Percentiles rank a stretch among this genome's conserved stretches.
These are phyloP conservation scores for Julus scandinavius DNA, from an alignment of 2,888 invertebrate genomes.

Conservation along the genomic window DNA sequence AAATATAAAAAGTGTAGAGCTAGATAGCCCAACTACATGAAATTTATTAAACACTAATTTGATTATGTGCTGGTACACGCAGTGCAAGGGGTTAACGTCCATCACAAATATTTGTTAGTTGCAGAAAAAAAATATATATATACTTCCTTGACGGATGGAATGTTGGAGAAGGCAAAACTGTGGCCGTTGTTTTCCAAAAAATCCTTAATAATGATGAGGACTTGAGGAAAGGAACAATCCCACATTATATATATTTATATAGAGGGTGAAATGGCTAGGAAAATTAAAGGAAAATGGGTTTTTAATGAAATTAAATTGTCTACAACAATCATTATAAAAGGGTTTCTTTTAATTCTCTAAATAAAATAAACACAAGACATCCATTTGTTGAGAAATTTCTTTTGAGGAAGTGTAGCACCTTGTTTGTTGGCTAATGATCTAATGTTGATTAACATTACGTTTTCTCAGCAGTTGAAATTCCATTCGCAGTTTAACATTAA, in stretches of 20 bases:
- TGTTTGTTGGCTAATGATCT: not conserved
- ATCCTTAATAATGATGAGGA: conserved; percentile 10
- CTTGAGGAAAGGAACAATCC: not conserved
- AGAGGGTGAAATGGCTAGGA: not conserved
- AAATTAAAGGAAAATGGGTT: not conserved
- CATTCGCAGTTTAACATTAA: not conserved
- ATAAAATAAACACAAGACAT: not conserved
- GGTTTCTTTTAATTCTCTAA: not conserved
- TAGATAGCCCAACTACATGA: not conserved
- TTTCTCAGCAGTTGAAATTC: not conserved
- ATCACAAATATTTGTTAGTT: conserved; percentile 7
- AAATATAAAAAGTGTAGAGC: too few relatives aligned
- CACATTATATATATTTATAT: not conserved
- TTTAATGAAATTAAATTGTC: not conserved
- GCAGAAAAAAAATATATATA: not conserved
- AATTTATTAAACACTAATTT: not conserved
- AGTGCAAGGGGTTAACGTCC: not conserved
- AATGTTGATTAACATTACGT: not conserved
- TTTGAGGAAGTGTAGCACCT: not conserved
- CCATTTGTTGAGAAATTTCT: not conserved
- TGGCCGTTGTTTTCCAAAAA: not conserved
- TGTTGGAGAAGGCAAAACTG: not conserved
- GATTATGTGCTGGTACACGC: not conserved
- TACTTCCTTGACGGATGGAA: conserved; percentile 31
- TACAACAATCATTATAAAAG: not conserved